phyloP scores from a whole-genome alignment of 2,888 invertebrate genomes.

The Protonemura montana region DNA sequence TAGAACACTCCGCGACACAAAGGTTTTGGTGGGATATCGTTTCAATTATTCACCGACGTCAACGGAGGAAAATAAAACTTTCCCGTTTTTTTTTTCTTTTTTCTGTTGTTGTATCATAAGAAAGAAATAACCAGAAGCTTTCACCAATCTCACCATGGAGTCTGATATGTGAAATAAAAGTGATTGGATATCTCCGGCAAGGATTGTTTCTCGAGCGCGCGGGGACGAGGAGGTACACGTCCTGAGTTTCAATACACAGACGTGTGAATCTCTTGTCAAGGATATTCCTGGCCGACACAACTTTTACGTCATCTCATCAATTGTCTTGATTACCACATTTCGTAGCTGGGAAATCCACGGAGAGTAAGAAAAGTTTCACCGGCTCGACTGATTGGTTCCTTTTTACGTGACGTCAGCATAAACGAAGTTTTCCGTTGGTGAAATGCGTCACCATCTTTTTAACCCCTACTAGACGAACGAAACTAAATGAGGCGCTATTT shows the following conservation, averaged over 20 bases:
- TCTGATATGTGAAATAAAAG: slow-evolving; percentile 7
- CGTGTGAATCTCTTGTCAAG: slow-evolving; percentile 30
- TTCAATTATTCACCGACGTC: background rate
- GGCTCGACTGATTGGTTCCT: slow-evolving; percentile 31
- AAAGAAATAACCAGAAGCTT: slow-evolving; percentile 12
- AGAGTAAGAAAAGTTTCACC: slow-evolving; percentile 26
- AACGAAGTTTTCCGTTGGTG: slow-evolving; percentile 21
- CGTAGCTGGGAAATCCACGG: slow-evolving; percentile 22
- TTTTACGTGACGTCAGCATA: slow-evolving; percentile 37
- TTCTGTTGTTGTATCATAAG: background rate
- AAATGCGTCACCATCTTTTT: slow-evolving; percentile 31
- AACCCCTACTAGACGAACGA: slow-evolving; percentile 25
- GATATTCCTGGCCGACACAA: slow-evolving; percentile 8
- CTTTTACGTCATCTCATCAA: slow-evolving; percentile 32
- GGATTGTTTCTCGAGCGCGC: background rate
- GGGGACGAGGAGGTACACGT: background rate
- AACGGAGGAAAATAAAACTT: background rate
- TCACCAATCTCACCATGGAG: background rate
- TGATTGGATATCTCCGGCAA: background rate
- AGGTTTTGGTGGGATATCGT: background rate
- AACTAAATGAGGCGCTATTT: slow-evolving; percentile 37
- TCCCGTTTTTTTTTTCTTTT: background rate
- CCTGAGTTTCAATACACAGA: background rate
- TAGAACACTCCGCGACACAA: background rate
- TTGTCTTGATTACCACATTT: slow-evolving; percentile 31